phyloP scores from a whole-genome alignment of 2,797 vertebrate genomes.

The Carapus acus region DNA sequence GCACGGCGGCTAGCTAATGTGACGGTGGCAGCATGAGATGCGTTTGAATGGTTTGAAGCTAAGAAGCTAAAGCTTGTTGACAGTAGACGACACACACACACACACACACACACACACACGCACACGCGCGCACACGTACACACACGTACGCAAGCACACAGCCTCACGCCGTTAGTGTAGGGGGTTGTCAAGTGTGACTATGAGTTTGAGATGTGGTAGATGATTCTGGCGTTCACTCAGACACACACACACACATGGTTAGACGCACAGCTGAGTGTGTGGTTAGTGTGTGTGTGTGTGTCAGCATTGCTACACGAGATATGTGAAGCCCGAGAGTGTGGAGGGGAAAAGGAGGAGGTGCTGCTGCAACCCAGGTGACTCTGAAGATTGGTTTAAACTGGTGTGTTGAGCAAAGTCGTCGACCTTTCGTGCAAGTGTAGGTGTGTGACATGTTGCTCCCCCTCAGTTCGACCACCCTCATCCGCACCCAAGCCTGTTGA shows the following conservation, averaged over 20 bases:
- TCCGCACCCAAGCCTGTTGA: too few relatives aligned
- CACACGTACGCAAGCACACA: constrained; percentile 23
- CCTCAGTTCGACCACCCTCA: too few relatives aligned
- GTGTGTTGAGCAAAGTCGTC: background rate
- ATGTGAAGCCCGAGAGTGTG: background rate
- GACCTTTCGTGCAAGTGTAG: background rate
- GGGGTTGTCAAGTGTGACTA: background rate
- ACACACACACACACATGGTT: background rate
- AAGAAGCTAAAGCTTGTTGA: constrained; percentile 42
- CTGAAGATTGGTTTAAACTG: too few relatives aligned
- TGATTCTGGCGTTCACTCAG: too few relatives aligned
- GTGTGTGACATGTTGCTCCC: too few relatives aligned
- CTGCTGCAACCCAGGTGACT: background rate
- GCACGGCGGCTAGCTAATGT: constrained; percentile 53
- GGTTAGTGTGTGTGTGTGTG: background rate
- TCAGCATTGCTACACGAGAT: too few relatives aligned
- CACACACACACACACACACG: background rate
- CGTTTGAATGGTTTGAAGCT: constrained; percentile 39
- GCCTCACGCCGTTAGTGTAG: constrained; percentile 5
- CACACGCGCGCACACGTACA: constrained; percentile 7
- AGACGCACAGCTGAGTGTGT: background rate
- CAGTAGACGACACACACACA: constrained; percentile 14
- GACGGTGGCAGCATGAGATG: constrained; percentile 19
- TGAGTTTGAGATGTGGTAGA: too few relatives aligned
- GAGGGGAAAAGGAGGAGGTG: background rate